These are phyloP conservation scores for Ellobius talpinus DNA, from an alignment of 2,113 vertebrate genomes.

Conservation along the genomic window DNA sequence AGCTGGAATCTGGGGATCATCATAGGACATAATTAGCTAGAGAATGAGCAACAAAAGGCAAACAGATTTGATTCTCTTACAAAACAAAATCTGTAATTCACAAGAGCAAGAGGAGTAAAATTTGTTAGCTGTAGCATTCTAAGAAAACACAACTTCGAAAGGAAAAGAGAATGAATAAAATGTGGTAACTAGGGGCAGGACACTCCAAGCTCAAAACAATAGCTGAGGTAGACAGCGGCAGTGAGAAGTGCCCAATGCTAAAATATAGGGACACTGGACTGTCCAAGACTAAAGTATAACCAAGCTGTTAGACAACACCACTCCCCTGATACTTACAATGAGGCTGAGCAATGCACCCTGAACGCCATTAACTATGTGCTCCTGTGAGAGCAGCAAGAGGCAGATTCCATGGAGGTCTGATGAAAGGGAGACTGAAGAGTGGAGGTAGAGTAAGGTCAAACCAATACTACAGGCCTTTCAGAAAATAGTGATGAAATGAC, in stretches of 20 bases:
- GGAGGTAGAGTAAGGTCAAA: not conserved
- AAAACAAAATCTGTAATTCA: conserved; percentile 27
- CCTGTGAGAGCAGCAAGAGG: not conserved
- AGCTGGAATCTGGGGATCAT: not conserved
- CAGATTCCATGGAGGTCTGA: not conserved
- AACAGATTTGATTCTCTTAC: not conserved
- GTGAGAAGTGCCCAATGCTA: not conserved
- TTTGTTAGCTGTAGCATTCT: not conserved
- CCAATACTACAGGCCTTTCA: not conserved
- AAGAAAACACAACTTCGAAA: not conserved
- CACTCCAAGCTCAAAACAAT: not conserved
- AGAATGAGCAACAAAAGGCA: not conserved
- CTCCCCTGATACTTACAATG: not conserved
- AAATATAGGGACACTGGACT: not conserved
- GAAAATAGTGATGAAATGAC: not conserved
- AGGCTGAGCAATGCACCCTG: not conserved
- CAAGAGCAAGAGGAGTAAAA: not conserved
- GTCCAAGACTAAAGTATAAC: not conserved
- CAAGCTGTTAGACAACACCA: not conserved
- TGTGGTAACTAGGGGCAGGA: too few species aligned
- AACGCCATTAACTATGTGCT: not conserved
- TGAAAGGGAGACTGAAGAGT: not conserved
- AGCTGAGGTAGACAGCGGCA: not conserved
- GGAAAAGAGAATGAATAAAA: not conserved
- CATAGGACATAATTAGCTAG: not conserved